Conservation (phyloP, 64 coral and sea anemone species). For the Pocillopora verrucosa region DNA sequence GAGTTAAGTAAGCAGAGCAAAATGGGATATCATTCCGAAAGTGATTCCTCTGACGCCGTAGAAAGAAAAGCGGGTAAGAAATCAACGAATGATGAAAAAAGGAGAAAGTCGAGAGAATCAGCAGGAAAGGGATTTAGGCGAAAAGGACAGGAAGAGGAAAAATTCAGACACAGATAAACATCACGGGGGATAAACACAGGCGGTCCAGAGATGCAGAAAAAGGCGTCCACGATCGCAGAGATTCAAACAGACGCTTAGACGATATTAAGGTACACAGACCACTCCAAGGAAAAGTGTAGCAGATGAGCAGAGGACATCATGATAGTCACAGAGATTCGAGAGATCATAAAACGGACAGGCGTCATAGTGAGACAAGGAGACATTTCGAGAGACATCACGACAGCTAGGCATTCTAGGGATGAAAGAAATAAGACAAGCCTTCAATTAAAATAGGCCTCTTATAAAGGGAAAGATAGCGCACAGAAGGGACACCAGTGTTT, state of each 20-base stretch:
- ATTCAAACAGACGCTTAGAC: not conserved
- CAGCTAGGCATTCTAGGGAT: not conserved
- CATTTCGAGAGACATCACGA: not conserved
- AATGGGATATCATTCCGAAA: not conserved
- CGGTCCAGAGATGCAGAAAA: not conserved
- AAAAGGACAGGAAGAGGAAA: not conserved
- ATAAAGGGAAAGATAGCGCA: not conserved
- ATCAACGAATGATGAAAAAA: conserved; percentile 14
- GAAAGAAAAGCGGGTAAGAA: conserved; percentile 26
- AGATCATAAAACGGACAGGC: not conserved
- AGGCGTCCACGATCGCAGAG: not conserved
- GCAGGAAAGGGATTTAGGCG: conserved; percentile 22
- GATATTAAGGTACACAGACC: no score
- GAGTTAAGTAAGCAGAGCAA: conserved; percentile 3
- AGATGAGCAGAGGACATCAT: no score
- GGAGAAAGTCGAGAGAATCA: not conserved
- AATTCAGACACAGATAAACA: not conserved
- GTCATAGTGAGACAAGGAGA: not conserved
- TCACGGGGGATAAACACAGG: not conserved
- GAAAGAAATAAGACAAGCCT: not conserved
- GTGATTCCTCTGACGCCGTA: not conserved
- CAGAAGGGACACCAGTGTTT: not conserved
- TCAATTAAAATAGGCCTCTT: not conserved
- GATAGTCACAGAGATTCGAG: not conserved
- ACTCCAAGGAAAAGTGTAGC: not conserved